These are phyloP conservation scores for Thereva unica DNA, from an alignment of 2,888 invertebrate species.

Conservation along the genomic window DNA sequence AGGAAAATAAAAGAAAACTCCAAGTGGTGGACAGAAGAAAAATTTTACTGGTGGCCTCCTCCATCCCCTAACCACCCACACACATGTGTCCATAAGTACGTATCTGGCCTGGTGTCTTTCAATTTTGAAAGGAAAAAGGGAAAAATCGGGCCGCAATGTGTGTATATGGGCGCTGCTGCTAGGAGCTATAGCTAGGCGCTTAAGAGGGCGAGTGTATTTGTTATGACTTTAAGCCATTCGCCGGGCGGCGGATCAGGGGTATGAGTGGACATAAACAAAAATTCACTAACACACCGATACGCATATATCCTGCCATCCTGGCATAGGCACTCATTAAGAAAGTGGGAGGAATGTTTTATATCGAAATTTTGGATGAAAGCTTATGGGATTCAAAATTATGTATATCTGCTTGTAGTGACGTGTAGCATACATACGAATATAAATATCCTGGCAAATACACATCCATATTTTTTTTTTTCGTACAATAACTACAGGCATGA, in stretches of 20 bases:
- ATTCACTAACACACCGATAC: conserved; percentile 4
- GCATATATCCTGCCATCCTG: neutral
- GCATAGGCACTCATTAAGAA: conserved; percentile 20
- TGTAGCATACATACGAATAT: too few species aligned
- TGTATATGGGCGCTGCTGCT: neutral
- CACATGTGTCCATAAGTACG: conserved; percentile 8
- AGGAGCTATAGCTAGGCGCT: too few species aligned
- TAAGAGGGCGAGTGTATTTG: neutral
- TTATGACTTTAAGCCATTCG: conserved; percentile 8
- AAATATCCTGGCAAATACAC: too few species aligned
- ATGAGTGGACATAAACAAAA: conserved; percentile 5
- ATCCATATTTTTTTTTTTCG: too few species aligned
- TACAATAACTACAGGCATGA: too few species aligned
- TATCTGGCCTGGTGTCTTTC: conserved; percentile 17
- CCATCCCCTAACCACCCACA: neutral
- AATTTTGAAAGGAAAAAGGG: conserved; percentile 22
- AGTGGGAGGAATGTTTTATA: conserved; percentile 12
- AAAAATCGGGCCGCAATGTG: conserved; percentile 4
- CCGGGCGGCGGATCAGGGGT: neutral
- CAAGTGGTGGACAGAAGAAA: conserved; percentile 20
- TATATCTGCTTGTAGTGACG: too few species aligned
- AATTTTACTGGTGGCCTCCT: conserved; percentile 11
- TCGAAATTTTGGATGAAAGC: too few species aligned
- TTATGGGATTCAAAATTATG: too few species aligned
- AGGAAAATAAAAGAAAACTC: conserved; percentile 16